Percentiles rank a stretch among this genome's conserved stretches.
Conservation (phyloP, 35 echinoderm and acorn worm genomes). For the Ophioderma brevispina region DNA sequence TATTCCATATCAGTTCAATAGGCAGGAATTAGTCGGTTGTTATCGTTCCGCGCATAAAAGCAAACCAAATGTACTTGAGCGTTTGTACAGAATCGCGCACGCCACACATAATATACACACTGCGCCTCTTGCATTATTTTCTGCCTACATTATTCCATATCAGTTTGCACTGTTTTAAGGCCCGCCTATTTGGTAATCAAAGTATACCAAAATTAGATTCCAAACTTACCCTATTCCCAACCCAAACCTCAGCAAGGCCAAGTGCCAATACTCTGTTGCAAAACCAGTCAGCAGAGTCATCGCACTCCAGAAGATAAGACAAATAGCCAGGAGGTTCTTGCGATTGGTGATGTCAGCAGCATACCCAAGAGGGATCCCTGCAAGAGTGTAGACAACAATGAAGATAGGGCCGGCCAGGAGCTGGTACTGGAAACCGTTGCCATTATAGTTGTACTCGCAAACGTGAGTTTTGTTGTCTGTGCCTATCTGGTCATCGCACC, state of each 20-base stretch:
- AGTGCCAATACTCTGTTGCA: constrained; percentile 84
- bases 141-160: no score
- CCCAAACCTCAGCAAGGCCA: constrained; percentile 69
- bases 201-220: no score
- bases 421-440: constrained; percentile 75
- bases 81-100: no score
- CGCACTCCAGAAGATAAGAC: constrained; percentile 72
- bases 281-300: constrained; percentile 83
- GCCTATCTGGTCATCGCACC: constrained; percentile 15
- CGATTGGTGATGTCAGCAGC: constrained; percentile 80
- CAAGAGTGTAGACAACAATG: constrained; percentile 80
- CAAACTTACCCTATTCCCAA: constrained; percentile 76
- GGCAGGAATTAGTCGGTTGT: no score
- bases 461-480: constrained; percentile 32
- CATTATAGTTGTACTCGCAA: constrained; percentile 81
- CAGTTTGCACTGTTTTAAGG: no score
- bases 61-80: no score
- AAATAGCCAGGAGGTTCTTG: constrained; percentile 65
- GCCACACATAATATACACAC: no score
- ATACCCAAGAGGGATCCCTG: constrained; percentile 71
- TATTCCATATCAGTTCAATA: no score
- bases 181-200: no score
- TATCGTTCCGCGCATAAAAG: no score
- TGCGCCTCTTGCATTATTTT: no score
- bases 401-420: constrained; percentile 79